Percentiles rank a stretch among this genome's conserved stretches.
Conservation (phyloP, 1,140 invertebrate genomes). For the Drosophila pandora region DNA sequence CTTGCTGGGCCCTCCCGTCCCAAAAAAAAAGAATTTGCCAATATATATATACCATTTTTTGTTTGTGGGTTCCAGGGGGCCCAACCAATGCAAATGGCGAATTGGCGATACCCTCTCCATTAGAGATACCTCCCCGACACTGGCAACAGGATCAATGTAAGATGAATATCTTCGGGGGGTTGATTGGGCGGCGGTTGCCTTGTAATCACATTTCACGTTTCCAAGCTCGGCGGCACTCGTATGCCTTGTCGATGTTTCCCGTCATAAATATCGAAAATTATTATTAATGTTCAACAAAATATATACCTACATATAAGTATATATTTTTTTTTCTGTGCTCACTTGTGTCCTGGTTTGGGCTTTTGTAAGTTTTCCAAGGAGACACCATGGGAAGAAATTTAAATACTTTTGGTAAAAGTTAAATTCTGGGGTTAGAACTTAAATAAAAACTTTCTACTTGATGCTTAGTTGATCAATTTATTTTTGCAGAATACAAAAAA, state of each 20-base stretch:
- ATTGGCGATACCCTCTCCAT: constrained; percentile 58
- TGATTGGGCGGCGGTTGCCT: constrained; percentile 49
- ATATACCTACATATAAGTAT: constrained; percentile 13
- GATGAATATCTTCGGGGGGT: constrained; percentile 40
- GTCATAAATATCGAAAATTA: constrained; percentile 82
- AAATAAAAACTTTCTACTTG: no score
- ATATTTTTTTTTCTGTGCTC: constrained; percentile 7
- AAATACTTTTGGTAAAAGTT: neutral
- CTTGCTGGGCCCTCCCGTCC: constrained; percentile 32
- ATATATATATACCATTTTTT: constrained; percentile 31
- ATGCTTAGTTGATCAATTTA: neutral
- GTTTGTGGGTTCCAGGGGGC: constrained; percentile 33
- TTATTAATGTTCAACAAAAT: constrained; percentile 66
- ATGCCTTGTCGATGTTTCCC: constrained; percentile 69
- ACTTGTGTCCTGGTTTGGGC: constrained; percentile 8
- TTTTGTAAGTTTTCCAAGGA: constrained; percentile 50
- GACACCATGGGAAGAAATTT: constrained; percentile 10
- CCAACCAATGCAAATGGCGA: constrained; percentile 69
- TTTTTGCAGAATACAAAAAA: neutral
- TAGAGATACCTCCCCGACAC: constrained; percentile 3
- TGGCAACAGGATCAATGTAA: constrained; percentile 57
- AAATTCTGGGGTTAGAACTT: neutral
- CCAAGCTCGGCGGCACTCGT: constrained; percentile 39
- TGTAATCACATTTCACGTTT: constrained; percentile 79
- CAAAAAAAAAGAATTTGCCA: constrained; percentile 41